Evolutionary conservation across 2,797 vertebrate species (phyloP), one percentile per base, ranked within the genome.

Genomic region (Phrynocephalus forsythii): DNA sequence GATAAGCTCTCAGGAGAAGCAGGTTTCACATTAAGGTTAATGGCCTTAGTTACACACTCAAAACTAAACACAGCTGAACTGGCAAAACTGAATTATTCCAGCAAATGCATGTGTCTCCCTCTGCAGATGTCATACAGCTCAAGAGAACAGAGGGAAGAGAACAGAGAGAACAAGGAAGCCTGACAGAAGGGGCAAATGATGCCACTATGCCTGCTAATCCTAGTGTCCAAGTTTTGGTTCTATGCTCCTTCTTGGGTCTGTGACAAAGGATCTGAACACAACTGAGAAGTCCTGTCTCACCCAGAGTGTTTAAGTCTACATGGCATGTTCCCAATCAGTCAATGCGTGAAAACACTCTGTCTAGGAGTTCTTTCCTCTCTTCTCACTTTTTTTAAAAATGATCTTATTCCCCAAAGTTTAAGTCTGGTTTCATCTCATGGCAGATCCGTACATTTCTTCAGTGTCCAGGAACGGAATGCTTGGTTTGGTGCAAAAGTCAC

Each of bases 361-460:
- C 38, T 72, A 75, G 68, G 26, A 83, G 50, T 44, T 38, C 28
- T 83, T 87, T 22, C 10, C 50, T 26, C 60, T 71, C 0, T 6
- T 30, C 18, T 76, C n/a, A 10, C 18, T 83, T 82, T 52, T 68
- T 28, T 22, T 13, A 48, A 63, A 56, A 56, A 15, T 1, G 13
- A 56, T 26, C n/a, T n/a, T 26, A 63, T 50, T 13, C 79, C n/a
- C 11, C 11, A 66, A 67, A n/a, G 33, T 18, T 20, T 86, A 71
- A 20, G 68, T 63, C 20, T 71, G 30, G 75, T 84, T 30, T 26
- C 20, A 76, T 30, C n/a, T 82, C 63, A 52, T 28, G 60, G 38
- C 75, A 84, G n/a, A 88, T 72, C n/a, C 67, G 72, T 72, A 20
- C 30, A n/a, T 84, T 84, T 79, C 67, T 67, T 81, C 78, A 80